phyloP scores from a whole-genome alignment of 2,888 invertebrate species.

The Formica aserva region DNA sequence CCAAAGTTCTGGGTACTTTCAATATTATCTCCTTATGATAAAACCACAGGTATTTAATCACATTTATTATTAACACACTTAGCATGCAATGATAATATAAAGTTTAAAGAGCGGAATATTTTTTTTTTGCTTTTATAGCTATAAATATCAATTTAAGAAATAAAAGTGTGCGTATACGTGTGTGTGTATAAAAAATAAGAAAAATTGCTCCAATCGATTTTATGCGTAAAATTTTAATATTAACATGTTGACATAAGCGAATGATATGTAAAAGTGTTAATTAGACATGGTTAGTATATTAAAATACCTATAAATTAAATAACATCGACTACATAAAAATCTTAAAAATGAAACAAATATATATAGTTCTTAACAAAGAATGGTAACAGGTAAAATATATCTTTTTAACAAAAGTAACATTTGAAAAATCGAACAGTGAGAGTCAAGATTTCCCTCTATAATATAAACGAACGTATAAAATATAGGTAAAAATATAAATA shows the following conservation, averaged over 20 bases:
- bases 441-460: not conserved
- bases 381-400: not conserved
- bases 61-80: not conserved
- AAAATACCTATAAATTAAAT: not conserved
- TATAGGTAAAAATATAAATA: not conserved
- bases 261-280: not conserved
- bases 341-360: not conserved
- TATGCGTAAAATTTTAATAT: not conserved
- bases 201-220: not conserved
- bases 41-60: not conserved
- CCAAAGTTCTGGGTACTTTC: not conserved
- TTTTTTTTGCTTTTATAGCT: not conserved
- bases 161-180: not conserved
- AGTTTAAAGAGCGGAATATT: not conserved
- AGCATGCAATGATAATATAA: not conserved
- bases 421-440: not conserved
- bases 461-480: not conserved
- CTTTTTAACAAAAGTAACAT: not conserved
- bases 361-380: not conserved
- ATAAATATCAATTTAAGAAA: not conserved
- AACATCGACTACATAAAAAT: not conserved
- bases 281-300: not conserved
- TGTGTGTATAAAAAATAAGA: not conserved
- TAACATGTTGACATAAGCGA: not conserved
- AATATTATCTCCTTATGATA: not conserved